Conservation (phyloP, 1,140 invertebrate species). For the Pogonognathellus flavescens region DNA sequence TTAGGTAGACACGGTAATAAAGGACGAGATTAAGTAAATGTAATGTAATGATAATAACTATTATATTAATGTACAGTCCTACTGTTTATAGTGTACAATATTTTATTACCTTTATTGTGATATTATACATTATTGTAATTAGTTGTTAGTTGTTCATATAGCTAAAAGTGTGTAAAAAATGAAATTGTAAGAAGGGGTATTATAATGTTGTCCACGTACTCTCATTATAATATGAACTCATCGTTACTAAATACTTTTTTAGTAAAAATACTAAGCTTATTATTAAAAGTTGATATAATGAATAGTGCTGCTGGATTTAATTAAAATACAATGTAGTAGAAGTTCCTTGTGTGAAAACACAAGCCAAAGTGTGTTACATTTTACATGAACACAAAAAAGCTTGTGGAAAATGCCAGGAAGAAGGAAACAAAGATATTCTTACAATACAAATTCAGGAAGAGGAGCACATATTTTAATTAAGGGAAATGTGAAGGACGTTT, state of each 20-base stretch:
- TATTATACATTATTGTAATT: background rate
- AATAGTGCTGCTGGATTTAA: background rate
- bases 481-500: too few species aligned
- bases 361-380: constrained; percentile 1
- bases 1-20: background rate
- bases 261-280: background rate
- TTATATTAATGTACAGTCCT: constrained; percentile 21
- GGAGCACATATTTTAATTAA: background rate
- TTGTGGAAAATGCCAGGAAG: background rate
- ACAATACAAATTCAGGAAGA: background rate
- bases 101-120: constrained; percentile 46
- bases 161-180: background rate
- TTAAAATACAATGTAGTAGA: background rate
- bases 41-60: background rate
- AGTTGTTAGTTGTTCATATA: background rate
- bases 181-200: constrained; percentile 40
- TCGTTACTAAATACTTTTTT: constrained; percentile 8
- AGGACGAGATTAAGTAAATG: constrained; percentile 6
- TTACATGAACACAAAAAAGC: background rate
- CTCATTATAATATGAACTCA: constrained; percentile 36
- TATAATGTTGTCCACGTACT: constrained; percentile 24
- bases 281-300: background rate
- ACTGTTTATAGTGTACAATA: constrained; percentile 38
- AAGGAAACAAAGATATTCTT: background rate
- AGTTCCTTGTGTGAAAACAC: constrained; percentile 32